Conservation (phyloP, 1,140 invertebrate species). For the honey bee (Apis mellifera) region Amel_HAv3.1 CM009933.2:12734001-12734500, state of each 20-base stretch:
- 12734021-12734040: background rate
- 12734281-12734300: background rate
- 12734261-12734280: slow-evolving; percentile 16
- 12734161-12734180: background rate
- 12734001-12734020: background rate
- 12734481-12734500: slow-evolving; percentile 88
- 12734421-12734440: background rate
- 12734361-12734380: background rate
- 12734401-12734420: background rate
- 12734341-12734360: background rate
- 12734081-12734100: background rate
- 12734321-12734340: background rate
- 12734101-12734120: background rate
- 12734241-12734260: slow-evolving; percentile 8
- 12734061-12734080: background rate
- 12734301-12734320: slow-evolving; percentile 10
- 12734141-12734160: background rate
- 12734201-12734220: background rate
- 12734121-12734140: background rate
- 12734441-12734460: slow-evolving; percentile 8
- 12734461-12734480: slow-evolving; percentile 30
- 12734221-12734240: background rate
- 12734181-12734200: background rate
- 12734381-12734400: too few relatives aligned
- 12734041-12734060: slow-evolving; percentile 32